Evolutionary conservation across 2,888 invertebrate species (phyloP).

Genomic region (Cantharis rustica): DNA sequence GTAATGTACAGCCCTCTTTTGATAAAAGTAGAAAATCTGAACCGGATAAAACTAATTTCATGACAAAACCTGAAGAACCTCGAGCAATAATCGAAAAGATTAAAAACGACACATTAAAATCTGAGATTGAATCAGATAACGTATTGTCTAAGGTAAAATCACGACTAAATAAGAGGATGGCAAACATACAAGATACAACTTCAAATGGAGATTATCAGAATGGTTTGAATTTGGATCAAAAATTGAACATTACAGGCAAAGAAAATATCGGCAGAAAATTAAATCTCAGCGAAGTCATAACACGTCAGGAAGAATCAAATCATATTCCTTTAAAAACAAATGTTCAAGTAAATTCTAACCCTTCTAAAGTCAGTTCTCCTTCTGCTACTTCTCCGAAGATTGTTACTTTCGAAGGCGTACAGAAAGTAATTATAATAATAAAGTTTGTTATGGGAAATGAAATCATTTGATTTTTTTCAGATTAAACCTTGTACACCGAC

Average conservation of each 20-base stretch:
- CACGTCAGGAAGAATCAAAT: neutral
- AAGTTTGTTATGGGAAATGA: neutral
- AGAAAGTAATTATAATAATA: neutral
- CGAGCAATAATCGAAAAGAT: neutral
- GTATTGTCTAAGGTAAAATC: neutral
- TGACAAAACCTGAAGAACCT: neutral
- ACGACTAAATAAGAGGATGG: neutral
- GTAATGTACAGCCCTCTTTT: neutral
- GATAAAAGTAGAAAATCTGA: neutral
- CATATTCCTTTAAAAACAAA: neutral
- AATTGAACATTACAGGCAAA: neutral
- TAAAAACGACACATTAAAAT: neutral
- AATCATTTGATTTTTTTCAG: neutral
- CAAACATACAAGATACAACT: neutral
- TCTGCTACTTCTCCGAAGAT: neutral
- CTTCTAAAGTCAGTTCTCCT: neutral
- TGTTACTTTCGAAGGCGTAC: neutral
- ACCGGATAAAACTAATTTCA: neutral
- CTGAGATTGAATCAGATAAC: neutral
- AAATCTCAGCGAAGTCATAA: neutral
- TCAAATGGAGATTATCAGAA: too few relatives aligned
- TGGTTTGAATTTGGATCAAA: neutral
- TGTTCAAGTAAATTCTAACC: neutral
- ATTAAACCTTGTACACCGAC: slow-evolving; percentile 15
- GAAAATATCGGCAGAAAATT: neutral